phyloP scores from a whole-genome alignment of 2,797 vertebrate genomes.

The Buceros bicornis region DNA sequence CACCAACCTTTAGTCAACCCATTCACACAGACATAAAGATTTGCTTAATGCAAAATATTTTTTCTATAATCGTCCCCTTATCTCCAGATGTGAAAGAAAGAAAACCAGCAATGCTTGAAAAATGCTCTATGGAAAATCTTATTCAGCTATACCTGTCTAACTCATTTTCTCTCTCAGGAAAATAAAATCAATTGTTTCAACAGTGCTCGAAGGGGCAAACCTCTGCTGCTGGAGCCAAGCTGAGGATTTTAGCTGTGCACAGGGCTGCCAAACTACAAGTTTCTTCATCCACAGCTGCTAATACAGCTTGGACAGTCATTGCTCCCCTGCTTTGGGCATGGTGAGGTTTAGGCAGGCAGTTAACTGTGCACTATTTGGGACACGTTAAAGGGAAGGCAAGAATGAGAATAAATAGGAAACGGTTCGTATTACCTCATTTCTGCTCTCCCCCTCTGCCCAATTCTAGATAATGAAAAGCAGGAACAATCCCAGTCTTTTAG shows the following conservation, averaged over 20 bases:
- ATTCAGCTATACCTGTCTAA: neutral
- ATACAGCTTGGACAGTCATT: neutral
- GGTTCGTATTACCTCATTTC: neutral
- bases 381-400: neutral
- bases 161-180: neutral
- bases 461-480: neutral
- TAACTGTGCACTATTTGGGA: neutral
- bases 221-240: neutral
- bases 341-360: neutral
- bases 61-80: neutral
- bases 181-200: constrained; percentile 4
- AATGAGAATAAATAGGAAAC: neutral
- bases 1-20: neutral
- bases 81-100: neutral
- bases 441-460: neutral
- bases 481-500: neutral
- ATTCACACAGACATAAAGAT: neutral
- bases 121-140: neutral
- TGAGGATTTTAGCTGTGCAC: neutral
- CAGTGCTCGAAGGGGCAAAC: neutral
- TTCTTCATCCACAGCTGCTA: neutral
- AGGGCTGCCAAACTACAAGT: neutral
- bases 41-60: neutral
- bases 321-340: neutral
- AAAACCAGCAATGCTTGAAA: neutral